Percentiles rank a stretch among this genome's conserved stretches.
Evolutionary conservation across 1,140 invertebrate species (phyloP).

Genomic region (Agrypnia vestita): DNA sequence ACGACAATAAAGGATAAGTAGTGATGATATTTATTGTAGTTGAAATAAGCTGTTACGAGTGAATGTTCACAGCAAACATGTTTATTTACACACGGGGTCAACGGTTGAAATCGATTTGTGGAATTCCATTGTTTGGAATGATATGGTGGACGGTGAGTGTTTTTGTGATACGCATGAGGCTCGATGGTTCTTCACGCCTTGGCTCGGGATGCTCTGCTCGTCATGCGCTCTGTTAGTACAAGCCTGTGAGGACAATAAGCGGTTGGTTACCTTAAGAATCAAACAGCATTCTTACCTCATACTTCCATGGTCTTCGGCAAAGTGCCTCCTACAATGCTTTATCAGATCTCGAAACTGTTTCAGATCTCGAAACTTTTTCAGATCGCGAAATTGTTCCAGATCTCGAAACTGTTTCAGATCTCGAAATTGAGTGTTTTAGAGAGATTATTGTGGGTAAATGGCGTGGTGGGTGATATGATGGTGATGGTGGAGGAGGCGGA

Average conservation of each 20-base stretch:
- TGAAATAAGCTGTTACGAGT: too few species aligned
- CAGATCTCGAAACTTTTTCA: slow-evolving; percentile 38
- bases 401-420: too few species aligned
- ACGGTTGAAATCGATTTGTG: neutral
- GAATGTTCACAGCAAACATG: too few species aligned
- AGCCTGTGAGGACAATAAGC: slow-evolving; percentile 51
- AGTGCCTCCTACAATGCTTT: slow-evolving; percentile 29
- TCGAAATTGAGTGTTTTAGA: slow-evolving; percentile 32
- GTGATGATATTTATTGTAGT: too few species aligned
- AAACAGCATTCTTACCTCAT: slow-evolving; percentile 58
- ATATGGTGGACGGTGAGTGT: neutral
- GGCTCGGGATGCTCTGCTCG: slow-evolving; percentile 42
- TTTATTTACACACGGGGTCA: too few species aligned
- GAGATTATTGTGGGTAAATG: slow-evolving; percentile 37
- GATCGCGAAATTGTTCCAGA: slow-evolving; percentile 21
- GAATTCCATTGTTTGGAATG: slow-evolving; percentile 12
- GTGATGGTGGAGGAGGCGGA: slow-evolving; percentile 37
- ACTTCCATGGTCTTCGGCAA: slow-evolving; percentile 34
- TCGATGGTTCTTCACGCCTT: neutral
- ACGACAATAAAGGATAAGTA: too few species aligned
- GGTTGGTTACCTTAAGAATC: slow-evolving; percentile 45
- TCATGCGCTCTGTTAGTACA: slow-evolving; percentile 54
- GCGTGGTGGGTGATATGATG: slow-evolving; percentile 44
- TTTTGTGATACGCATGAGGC: neutral
- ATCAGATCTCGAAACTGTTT: slow-evolving; percentile 29